Evolutionary conservation across 2,113 vertebrate genomes (phyloP).

Genomic region (Sarotherodon lohbergeri): DNA sequence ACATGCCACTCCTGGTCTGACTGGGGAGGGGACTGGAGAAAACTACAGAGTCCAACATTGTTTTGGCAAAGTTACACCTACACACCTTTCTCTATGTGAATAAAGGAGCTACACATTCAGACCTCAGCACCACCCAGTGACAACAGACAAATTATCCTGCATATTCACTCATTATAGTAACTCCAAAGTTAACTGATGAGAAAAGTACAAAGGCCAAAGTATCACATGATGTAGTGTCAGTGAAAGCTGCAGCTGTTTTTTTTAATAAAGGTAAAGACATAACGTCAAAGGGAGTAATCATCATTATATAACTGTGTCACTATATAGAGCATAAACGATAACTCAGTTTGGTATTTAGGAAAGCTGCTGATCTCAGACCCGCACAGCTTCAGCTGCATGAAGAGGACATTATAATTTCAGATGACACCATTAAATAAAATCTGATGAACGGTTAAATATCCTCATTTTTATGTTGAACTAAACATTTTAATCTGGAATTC

Average conservation of each 20-base stretch:
- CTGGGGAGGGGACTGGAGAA: background rate
- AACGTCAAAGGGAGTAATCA: background rate
- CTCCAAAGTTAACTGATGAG: background rate
- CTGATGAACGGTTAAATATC: rapidly evolving
- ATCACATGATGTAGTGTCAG: background rate
- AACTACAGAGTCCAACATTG: background rate
- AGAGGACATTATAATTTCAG: background rate
- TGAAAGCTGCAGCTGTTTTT: background rate
- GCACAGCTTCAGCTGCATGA: background rate
- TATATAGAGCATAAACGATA: background rate
- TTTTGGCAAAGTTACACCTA: background rate
- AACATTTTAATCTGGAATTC: rapidly evolving
- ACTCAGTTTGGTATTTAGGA: background rate
- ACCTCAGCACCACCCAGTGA: background rate
- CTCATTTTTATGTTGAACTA: background rate
- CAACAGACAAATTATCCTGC: background rate
- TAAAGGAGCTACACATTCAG: background rate
- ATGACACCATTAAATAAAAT: background rate
- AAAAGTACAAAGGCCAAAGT: background rate
- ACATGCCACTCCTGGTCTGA: background rate
- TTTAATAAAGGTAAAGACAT: background rate
- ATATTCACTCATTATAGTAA: background rate
- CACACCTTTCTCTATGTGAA: background rate
- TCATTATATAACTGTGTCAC: background rate
- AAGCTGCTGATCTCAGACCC: background rate